Evolutionary conservation across 2,113 vertebrate genomes (phyloP), one percentile per base, ranked within the genome.

Genomic region (Machaerirhynchus nigripectus): DNA sequence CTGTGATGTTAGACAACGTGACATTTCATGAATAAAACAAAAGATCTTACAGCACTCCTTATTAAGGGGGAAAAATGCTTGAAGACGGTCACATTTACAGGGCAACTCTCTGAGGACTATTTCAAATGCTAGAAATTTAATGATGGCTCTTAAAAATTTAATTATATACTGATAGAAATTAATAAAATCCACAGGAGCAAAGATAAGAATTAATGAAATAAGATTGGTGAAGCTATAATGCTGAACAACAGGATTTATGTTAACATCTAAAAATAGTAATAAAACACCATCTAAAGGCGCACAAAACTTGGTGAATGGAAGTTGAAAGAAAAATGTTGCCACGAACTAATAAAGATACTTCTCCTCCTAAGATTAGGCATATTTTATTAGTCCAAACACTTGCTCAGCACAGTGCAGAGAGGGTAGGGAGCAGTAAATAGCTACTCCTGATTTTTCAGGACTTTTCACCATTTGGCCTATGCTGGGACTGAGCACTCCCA

Each of bases 1-100:
- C 81, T 83, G 94, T 80, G 93, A 67, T 94, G 78, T 83, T 47
- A 87, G 85, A 92, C 86, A 94, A 53, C 0, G 10, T 84, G 88
- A 87, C 93, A 64, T 93, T 65, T 87, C 80, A 87, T 96, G 90
- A 93, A 90, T 94, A 93, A 97, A 95, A 89, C 90, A 93, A 75
- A 90, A 95, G 87, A 68, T 91, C 76, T 92, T 82, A 42, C 60
- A 68, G 76, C 68, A 49, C 56, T 95, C 56, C 71, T 94, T 88
- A 44, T n/a, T 77, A 77, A 30, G 76, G n/a, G 30, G 64, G 23
- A 82, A 86, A 89, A 92, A 64, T 31, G 64, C 76, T 84, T 56
- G 68, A 92, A 84, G 88, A 68, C 0, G 1, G 69, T 90, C 70
- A 63, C 28, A 49, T 90, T 96, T 80, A 81, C 55, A 84, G 79